Evolutionary conservation across 2,888 invertebrate genomes (phyloP), one percentile per base, ranked within the genome.

Genomic region (Nomada fucata): DNA sequence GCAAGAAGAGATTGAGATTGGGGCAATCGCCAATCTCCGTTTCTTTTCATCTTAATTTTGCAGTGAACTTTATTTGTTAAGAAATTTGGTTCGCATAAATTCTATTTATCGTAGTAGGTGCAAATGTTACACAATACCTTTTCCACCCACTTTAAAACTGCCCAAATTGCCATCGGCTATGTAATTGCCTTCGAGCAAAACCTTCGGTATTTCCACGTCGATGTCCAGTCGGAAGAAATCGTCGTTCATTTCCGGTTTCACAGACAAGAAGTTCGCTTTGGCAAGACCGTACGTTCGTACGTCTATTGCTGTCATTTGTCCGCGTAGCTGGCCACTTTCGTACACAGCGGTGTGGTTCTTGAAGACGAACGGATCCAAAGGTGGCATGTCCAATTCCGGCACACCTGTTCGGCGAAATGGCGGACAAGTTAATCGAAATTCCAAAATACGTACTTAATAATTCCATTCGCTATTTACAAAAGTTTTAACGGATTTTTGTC

Each of bases 91-190:
- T 36, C 7, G 5, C 7, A 7, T 7, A 36, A 36, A 36, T 36
- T 36, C 36, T 36, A 36, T 36, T 36, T 7, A 36, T 36, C 36
- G 1, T 18, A 29, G 2, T 2, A 7, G 2, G 15, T 13, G n/a
- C 92, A 3, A 15, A 47, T 47, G 47, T 15, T 11, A 47, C 15
- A 47, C 47, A 47, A 10, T 15, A 96, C 96, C 94, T 95, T 96
- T 95, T 44, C 96, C 96, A 77, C 95, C 95, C 80, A 97, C 91
- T 86, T 95, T 95, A 83, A 96, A 93, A 13, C 95, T 94, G 83
- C 96, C 96, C 75, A 96, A 94, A 53, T 94, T 94, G 18, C 96
- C 96, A 79, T 95, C 95, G 0, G 95, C 96, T 86, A 95, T 94
- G 91, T 96, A 96, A 44, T 94, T 92, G 4, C 96, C 96, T 67